These are phyloP conservation scores for Pedetes capensis DNA, from an alignment of 2,113 vertebrate genomes.

Conservation along the genomic window DNA sequence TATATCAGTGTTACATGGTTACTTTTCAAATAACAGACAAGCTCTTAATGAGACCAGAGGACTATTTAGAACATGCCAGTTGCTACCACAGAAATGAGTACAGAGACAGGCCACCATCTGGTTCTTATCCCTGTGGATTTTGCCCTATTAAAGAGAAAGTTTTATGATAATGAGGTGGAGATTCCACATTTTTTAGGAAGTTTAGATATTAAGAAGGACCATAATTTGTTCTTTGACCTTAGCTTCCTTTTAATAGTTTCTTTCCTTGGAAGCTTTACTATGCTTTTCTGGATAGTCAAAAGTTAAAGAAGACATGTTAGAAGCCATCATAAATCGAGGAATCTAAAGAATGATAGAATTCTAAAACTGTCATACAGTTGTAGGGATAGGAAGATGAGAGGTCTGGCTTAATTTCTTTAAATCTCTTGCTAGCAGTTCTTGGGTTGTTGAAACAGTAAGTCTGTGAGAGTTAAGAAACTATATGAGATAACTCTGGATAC, in stretches of 20 bases:
- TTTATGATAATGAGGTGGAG: background rate
- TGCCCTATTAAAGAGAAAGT: background rate
- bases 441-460: background rate
- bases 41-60: background rate
- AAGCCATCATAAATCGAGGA: background rate
- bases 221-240: constrained; percentile 2
- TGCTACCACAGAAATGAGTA: background rate
- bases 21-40: constrained; percentile 42
- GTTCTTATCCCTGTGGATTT: background rate
- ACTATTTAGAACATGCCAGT: background rate
- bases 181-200: background rate
- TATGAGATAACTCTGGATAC: background rate
- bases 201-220: background rate
- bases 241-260: background rate
- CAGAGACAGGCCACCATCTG: background rate
- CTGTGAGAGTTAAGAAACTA: background rate
- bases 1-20: background rate
- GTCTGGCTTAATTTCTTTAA: constrained; percentile 38
- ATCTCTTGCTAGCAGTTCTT: background rate
- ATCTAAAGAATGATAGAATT: background rate
- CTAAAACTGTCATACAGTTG: background rate
- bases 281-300: background rate
- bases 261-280: constrained; percentile 33
- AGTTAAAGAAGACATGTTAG: background rate
- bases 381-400: background rate